Base-by-base conservation (phyloP, 2,888 invertebrate genomes). In the Allacma fusca region DNA sequence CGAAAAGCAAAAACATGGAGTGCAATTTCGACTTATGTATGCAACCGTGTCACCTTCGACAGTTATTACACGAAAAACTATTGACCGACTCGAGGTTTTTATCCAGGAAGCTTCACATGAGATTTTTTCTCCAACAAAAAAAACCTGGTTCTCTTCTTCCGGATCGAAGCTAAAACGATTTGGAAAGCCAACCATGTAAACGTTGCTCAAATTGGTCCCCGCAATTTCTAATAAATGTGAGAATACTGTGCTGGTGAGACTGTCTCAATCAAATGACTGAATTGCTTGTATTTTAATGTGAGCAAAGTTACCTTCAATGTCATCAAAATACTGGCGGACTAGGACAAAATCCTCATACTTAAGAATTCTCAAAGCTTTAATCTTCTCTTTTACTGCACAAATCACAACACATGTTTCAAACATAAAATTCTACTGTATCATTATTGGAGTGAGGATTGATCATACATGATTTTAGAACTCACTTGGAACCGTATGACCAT, bases 101-200 rank as follows among this genome's bases (percentile, higher is more conserved):
- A 75, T 23, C 75, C 65, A 67, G 1, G 28, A 13, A 24, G 13
- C 26, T 44, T 75, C 75, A 67, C 75, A 75, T 1, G 65, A 65
- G 9, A 75, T 67, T 28, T 43, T 64, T 28, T 75, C 75, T 9
- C 75, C 75, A 26, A 75, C 43, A 23, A 28, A 62, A 67, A 62
- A 75, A 5, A 67, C 7, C 1, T 34, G 19, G 21, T 13, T 67
- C 67, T 75, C 44, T n/a, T 75, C 75, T 12, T 75, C 29, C 64
- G 44, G 65, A 50, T 75, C 75, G n/a, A 67, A 43, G 24, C 75
- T 67, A 23, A 67, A 67, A 2, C 75, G 65, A 67, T 75, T 75
- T 23, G 67, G 44, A 7, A 75, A 44, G 5, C 65, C 40, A 24
- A 75, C 67, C n/a, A 40, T 19, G 67, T 75, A 75, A 7, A 29